Base-by-base conservation (phyloP, 64 coral and sea anemone species). In the Montipora foliosa region DNA sequence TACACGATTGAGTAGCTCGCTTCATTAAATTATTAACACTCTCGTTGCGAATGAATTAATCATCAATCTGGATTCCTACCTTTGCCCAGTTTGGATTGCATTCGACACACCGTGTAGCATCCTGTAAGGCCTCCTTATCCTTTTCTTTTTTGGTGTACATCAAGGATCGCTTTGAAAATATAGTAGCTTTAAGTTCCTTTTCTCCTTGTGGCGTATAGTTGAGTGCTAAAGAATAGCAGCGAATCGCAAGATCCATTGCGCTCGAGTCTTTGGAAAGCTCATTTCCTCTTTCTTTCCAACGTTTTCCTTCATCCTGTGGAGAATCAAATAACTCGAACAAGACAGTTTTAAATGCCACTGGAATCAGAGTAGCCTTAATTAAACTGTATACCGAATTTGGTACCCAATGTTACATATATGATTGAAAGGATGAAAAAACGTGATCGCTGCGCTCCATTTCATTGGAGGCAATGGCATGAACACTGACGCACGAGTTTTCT, bases 251-350 rank as follows among this genome's bases (percentile, higher is more conserved):
- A 15, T 84, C 53, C 19, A 77, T 5, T 10, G 8, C 49, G 37
- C 48, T 82, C 20, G 69, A 5, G 17, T 66, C 55, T 66, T 83
- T 91, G 44, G 87, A 95, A 21, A 95, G 46, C 15, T 46, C 15
- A 17, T 92, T 92, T 71, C 90, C 94, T 59, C 94, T 80, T 80
- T 95, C 84, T 68, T 92, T 95, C 94, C 94, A 95, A 55, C 90
- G 82, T 55, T 82, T 70, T 50, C 84, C 90, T 77, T 95, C 94
- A 9, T 73, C 61, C 92, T 93, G 76, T 37, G 37, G 37, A 37
- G 37, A 37, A 37, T 37, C 37, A 37, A 37, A 37, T 37, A 37
- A 37, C 37, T 37, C 37, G 37, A 37, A 37, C 37, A 37, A 37
- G 37, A 37, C 37, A 37, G 37, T 37, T 37, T 37, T 37, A 37